Evolutionary conservation across 30 jellyfish, hydroid and myxozoan genomes (phyloP), one percentile per base, ranked within the genome.

Genomic region (Aurelia sp.): DNA sequence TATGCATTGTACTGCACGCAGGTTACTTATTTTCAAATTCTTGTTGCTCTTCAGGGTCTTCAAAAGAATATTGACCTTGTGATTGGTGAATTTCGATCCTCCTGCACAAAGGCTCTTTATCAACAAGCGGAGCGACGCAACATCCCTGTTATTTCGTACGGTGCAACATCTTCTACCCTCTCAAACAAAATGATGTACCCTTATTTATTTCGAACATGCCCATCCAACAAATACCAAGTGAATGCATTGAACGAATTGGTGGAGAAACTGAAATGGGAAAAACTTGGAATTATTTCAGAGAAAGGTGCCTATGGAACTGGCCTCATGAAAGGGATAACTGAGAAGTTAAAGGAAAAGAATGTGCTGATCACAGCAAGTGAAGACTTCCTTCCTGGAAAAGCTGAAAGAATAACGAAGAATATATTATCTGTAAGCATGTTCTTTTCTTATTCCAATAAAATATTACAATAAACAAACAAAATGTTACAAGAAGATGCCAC

Each of bases 211-310:
- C 93, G 98, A n/a, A 81, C 89, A 4, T 87, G 97, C 70, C 95
- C 98, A 7, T 74, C 96, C 23, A 90, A 88, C 68, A 37, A 69
- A 3, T 53, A 84, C 21, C 98, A 93, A 48, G 87, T 95, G 27
- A 59, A 35, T 23, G 98, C 98, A 0, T 53, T 93, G 68, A 30
- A 88, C 55, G 86, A 71, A 37, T 75, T 93, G 40, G 86, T 93
- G n/a, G 90, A 88, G 84, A 87, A 70, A 58, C 86, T 80, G 47
- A 71, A 72, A 33, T 93, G 98, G 98, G 92, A 88, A 73, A 88
- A 84, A 23, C 86, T 93, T 22, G 98, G 98, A 37, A 72, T 93
- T n/a, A 88, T 93, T 52, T 89, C 97, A 11, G 97, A 76, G 44
- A 82, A 77, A 33, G 79, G 91, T 50, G 58, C 71, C 13, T 88